Base-by-base conservation (phyloP, 1,140 invertebrate species). In the Ceratina calcarata region DNA sequence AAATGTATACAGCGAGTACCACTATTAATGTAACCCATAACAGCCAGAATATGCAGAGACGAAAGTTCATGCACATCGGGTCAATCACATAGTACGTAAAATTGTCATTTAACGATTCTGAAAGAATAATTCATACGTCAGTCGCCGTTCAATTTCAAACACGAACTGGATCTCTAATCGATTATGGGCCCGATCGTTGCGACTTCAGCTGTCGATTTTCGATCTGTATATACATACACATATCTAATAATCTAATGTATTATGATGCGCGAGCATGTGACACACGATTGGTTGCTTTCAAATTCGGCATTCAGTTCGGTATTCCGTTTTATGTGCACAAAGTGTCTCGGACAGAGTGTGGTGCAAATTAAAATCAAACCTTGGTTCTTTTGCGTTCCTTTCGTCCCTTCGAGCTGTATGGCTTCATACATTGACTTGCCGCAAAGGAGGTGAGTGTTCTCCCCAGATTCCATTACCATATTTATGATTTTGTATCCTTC, bases 11-110 rank as follows among this genome's bases (percentile, higher is more conserved):
- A n/a, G 88, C 18, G 16, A 90, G 70, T 22, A 87, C 86, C 8
- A 83, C 27, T 57, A 87, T 55, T 15, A 91, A 85, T 13, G 78
- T 67, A 1, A 64, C 51, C 90, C 90, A 91, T 49, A 91, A 87
- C n/a, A 74, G 77, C 90, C 90, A 91, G 73, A 91, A 91, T 55
- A 91, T 70, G 74, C 76, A 86, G 8, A 91, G 55, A 13, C 90
- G 87, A 37, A 88, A 69, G 72, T 87, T 91, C 55, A 90, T 91
- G 83, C 88, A 90, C 0, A 74, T 12, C 1, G 89, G 90, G 64
- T 72, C 58, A 18, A 87, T 85, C 8, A 68, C 69, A 12, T 87
- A 82, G 60, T 90, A 88, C 24, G 74, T 78, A 64, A 88, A 86
- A 60, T 89, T 72, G 45, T 86, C 81, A 1, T 27, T 81, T 0